A percentile compares a stretch with the other conserved stretches of the same genome.
These are phyloP conservation scores for Tuberolachnus salignus DNA, from an alignment of 2,888 invertebrate species.

Conservation along the genomic window DNA sequence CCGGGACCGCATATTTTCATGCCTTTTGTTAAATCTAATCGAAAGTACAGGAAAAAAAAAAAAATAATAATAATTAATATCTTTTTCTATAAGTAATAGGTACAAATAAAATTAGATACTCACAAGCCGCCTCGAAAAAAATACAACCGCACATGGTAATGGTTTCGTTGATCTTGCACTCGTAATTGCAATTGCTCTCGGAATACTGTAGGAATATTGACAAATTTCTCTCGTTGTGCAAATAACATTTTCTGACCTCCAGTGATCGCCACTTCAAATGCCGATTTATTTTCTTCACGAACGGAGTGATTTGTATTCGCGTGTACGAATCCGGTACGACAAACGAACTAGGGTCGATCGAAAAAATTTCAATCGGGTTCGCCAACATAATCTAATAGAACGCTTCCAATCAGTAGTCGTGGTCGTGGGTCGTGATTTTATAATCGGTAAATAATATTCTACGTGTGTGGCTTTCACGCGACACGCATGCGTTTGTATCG, in stretches of 20 bases:
- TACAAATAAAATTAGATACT: neutral
- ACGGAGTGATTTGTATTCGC: conserved; percentile 21
- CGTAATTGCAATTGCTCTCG: neutral
- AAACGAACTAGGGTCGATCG: neutral
- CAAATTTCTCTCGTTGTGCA: conserved; percentile 36
- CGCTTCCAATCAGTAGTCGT: too few relatives aligned
- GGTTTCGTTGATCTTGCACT: conserved; percentile 24
- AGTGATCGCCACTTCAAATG: conserved; percentile 1
- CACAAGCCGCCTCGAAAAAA: neutral
- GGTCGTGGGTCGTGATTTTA: too few relatives aligned
- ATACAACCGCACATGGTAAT: conserved; percentile 24
- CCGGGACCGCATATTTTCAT: conserved; percentile 8
- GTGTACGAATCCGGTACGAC: conserved; percentile 11
- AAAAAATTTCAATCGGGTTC: neutral
- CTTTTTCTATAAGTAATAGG: too few relatives aligned
- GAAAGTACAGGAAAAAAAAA: neutral
- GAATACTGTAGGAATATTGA: conserved; percentile 17
- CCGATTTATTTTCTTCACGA: neutral
- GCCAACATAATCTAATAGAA: conserved; percentile 15
- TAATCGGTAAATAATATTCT: too few relatives aligned
- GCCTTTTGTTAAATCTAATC: neutral
- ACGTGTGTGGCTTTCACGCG: too few relatives aligned
- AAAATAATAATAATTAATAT: too few relatives aligned
- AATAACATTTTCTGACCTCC: conserved; percentile 28
- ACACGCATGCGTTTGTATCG: too few relatives aligned